Percentiles rank a stretch among this genome's conserved stretches.
phyloP scores from a whole-genome alignment of 2,888 invertebrate species.

The Isotomurus palustris region DNA sequence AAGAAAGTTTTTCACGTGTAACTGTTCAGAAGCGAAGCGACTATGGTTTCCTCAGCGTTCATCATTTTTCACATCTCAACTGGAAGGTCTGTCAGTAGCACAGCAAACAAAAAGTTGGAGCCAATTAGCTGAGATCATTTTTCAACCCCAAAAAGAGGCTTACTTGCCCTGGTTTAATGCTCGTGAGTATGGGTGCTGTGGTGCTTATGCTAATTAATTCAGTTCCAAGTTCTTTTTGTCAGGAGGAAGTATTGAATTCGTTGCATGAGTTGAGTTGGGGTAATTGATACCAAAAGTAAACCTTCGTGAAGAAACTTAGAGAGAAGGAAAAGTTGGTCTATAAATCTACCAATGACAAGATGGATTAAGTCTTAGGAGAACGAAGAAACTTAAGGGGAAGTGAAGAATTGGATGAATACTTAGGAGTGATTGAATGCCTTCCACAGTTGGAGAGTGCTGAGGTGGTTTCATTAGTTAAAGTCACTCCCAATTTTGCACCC shows the following conservation, averaged over 20 bases:
- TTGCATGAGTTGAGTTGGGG: too few species aligned
- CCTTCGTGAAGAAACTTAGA: too few species aligned
- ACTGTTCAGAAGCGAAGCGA: neutral
- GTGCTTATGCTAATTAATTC: constrained; percentile 3
- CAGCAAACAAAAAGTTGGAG: neutral
- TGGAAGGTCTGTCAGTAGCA: too few species aligned
- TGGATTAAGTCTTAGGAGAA: too few species aligned
- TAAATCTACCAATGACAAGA: constrained; percentile 4
- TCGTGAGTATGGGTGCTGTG: too few species aligned
- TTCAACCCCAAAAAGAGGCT: neutral
- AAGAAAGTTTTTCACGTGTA: neutral
- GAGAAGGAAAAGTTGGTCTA: neutral
- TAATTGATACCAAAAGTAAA: constrained; percentile 6
- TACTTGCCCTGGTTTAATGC: neutral
- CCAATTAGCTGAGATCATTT: neutral
- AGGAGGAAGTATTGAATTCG: too few species aligned
- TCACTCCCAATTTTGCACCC: too few species aligned
- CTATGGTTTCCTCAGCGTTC: neutral
- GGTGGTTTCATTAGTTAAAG: too few species aligned
- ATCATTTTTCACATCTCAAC: neutral
- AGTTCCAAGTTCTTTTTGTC: neutral
- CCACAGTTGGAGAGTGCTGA: too few species aligned
- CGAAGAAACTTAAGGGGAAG: too few species aligned
- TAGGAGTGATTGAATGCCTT: too few species aligned
- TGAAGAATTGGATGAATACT: too few species aligned